A percentile compares a stretch with the other conserved stretches of the same genome.
These are phyloP conservation scores for Idaea aversata DNA, from an alignment of 2,888 invertebrate genomes.

Conservation along the genomic window DNA sequence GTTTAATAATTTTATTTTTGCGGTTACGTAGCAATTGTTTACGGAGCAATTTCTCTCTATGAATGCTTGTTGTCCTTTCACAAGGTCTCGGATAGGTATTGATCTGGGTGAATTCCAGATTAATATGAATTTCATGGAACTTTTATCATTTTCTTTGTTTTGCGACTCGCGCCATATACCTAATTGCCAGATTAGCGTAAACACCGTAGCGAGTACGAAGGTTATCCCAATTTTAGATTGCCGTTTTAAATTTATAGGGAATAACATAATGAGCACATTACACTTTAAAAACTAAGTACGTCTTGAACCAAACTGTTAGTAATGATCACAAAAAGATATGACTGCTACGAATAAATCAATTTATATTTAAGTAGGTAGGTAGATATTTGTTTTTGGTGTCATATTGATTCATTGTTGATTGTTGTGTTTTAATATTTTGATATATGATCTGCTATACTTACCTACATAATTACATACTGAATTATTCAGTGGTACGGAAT, in stretches of 20 bases:
- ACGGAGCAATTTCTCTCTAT: constrained; percentile 41
- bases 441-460: background rate
- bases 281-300: background rate
- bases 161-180: background rate
- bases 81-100: constrained; percentile 19
- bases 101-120: background rate
- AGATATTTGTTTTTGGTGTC: background rate
- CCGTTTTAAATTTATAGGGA: background rate
- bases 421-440: background rate
- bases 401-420: background rate
- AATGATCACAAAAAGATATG: too few relatives aligned
- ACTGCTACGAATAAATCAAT: background rate
- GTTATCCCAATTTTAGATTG: background rate
- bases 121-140: background rate
- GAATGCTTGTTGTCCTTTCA: constrained; percentile 35
- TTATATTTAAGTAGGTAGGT: background rate
- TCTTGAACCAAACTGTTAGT: background rate
- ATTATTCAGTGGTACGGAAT: too few relatives aligned
- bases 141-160: background rate
- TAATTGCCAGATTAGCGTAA: background rate
- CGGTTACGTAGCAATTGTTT: constrained; percentile 53
- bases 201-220: background rate
- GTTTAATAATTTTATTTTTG: constrained; percentile 31
- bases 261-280: too few relatives aligned
- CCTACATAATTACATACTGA: too few relatives aligned